Percentiles rank a stretch among this genome's conserved stretches.
These are phyloP conservation scores for Crypturellus tataupa DNA, from an alignment of 2,797 vertebrate genomes.

Conservation along the genomic window DNA sequence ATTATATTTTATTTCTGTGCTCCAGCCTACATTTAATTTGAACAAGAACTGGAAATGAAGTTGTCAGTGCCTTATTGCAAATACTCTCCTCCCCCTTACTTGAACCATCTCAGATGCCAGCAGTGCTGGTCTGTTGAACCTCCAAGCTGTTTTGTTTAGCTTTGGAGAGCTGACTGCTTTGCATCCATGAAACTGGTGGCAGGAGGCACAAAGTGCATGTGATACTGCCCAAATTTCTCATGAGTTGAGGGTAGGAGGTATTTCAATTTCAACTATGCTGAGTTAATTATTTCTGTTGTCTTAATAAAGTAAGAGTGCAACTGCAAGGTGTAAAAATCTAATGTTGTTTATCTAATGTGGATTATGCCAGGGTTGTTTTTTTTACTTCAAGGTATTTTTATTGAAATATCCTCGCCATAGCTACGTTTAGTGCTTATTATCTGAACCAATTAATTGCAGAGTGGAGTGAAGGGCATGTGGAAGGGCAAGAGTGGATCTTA, in stretches of 20 bases:
- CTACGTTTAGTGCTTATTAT: neutral
- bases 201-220: neutral
- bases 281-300: neutral
- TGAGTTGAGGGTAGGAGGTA: conserved; percentile 47
- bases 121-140: conserved; percentile 53
- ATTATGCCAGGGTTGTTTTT: neutral
- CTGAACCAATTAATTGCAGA: neutral
- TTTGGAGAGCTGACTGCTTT: conserved; percentile 24
- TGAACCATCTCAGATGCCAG: conserved; percentile 38
- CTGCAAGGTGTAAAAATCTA: neutral
- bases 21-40: conserved; percentile 42
- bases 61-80: conserved; percentile 3
- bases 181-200: neutral
- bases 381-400: neutral
- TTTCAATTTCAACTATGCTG: conserved; percentile 8
- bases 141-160: conserved; percentile 45
- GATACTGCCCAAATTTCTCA: neutral
- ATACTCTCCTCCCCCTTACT: conserved; percentile 56
- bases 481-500: neutral
- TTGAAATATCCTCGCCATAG: neutral
- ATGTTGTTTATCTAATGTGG: neutral
- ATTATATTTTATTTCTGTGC: conserved; percentile 32
- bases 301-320: neutral
- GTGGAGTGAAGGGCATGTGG: neutral
- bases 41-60: conserved; percentile 45